Conservation (phyloP, 1,140 invertebrate genomes). For the Globodera rostochiensis region DNA sequence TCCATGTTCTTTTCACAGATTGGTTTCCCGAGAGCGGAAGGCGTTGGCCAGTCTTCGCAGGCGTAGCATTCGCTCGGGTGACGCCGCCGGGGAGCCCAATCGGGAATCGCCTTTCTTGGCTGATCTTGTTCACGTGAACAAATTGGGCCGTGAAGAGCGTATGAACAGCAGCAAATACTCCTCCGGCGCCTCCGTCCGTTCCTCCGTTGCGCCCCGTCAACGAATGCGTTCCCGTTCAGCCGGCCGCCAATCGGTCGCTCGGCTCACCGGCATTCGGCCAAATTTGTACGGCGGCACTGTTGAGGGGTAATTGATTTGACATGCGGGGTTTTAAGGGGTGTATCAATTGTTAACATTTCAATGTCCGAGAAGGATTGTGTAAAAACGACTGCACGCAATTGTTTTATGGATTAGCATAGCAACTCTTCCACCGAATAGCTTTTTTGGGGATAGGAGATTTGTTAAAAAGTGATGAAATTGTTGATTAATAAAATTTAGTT, state of each 20-base stretch:
- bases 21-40: slow-evolving; percentile 15
- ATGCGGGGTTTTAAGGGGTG: no score
- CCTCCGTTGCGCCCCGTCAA: slow-evolving; percentile 24
- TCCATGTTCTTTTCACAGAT: slow-evolving; percentile 9
- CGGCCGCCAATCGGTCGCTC: slow-evolving; percentile 22
- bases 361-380: no score
- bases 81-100: not conserved
- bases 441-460: no score
- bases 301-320: not conserved
- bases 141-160: slow-evolving; percentile 15
- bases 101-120: slow-evolving; percentile 18
- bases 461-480: no score
- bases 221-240: slow-evolving; percentile 33
- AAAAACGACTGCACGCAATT: no score
- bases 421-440: no score
- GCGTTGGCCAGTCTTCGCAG: slow-evolving; percentile 6
- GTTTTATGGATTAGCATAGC: no score
- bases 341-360: no score
- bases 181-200: slow-evolving; percentile 3
- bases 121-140: slow-evolving; percentile 26
- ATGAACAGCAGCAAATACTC: slow-evolving; percentile 29
- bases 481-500: not conserved
- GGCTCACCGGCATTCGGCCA: slow-evolving; percentile 20
- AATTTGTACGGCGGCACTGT: slow-evolving; percentile 14
- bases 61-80: slow-evolving; percentile 9